Evolutionary conservation across 2,113 vertebrate species (phyloP).

Genomic region (Oophaga pumilio): DNA sequence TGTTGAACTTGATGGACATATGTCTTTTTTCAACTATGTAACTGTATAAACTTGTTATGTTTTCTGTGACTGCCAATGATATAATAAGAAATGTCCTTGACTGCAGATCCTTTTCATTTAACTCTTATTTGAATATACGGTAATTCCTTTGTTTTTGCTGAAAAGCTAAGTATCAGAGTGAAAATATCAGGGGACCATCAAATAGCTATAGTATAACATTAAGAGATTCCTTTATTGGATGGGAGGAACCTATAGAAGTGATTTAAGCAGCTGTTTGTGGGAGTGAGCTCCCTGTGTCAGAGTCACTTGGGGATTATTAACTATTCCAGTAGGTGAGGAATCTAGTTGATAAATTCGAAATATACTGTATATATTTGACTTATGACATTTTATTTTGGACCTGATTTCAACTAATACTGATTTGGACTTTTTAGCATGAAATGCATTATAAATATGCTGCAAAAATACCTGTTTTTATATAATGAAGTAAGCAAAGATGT

Average conservation of each 20-base stretch:
- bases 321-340: constrained; percentile 31
- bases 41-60: too few relatives aligned
- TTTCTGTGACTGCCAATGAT: too few relatives aligned
- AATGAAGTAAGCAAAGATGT: not conserved
- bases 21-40: too few relatives aligned
- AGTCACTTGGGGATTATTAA: constrained; percentile 55
- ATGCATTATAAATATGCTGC: not conserved
- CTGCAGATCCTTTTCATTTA: too few relatives aligned
- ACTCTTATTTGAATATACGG: too few relatives aligned
- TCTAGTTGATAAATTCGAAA: constrained; percentile 13
- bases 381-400: not conserved
- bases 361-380: constrained; percentile 9
- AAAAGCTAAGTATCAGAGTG: not conserved
- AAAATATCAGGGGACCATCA: constrained; percentile 5
- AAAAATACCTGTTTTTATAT: not conserved
- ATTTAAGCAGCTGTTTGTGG: constrained; percentile 55
- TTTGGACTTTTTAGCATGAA: not conserved
- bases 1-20: too few relatives aligned
- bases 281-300: constrained; percentile 32
- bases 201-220: constrained; percentile 2
- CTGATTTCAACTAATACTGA: not conserved
- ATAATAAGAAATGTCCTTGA: too few relatives aligned
- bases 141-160: too few relatives aligned
- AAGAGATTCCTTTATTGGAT: not conserved
- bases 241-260: constrained; percentile 45